A percentile compares a stretch with the other conserved stretches of the same genome.
phyloP scores from a whole-genome alignment of 2,888 invertebrate genomes.

The Brachycybe producta region DNA sequence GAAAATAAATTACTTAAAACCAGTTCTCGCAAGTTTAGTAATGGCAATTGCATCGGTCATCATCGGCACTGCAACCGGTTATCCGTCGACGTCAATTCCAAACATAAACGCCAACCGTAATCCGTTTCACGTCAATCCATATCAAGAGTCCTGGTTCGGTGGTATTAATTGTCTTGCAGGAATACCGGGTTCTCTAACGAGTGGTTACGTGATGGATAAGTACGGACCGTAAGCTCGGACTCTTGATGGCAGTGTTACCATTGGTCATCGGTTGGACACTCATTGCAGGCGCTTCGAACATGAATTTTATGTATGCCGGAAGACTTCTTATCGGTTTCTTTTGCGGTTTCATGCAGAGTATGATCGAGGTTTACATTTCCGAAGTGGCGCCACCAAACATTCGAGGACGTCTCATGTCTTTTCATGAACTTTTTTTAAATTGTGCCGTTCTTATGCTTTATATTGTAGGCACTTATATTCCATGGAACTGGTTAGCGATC shows the following conservation, averaged over 20 bases:
- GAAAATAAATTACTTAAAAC: too few relatives aligned
- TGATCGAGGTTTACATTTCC: constrained; percentile 81
- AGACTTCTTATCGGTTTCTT: too few relatives aligned
- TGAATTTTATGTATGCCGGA: too few relatives aligned
- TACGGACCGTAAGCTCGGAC: neutral
- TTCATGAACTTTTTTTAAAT: constrained; percentile 74
- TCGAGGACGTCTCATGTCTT: constrained; percentile 75
- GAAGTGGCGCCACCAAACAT: constrained; percentile 86
- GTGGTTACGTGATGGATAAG: neutral
- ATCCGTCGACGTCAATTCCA: neutral
- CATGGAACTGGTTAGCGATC: constrained; percentile 69
- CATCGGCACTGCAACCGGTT: neutral
- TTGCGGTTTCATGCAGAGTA: constrained; percentile 67
- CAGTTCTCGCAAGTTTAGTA: neutral
- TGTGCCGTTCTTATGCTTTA: constrained; percentile 67
- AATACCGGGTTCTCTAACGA: neutral
- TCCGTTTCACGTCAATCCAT: neutral
- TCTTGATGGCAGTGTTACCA: neutral
- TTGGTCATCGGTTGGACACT: too few relatives aligned
- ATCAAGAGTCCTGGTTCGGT: neutral
- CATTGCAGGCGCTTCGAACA: too few relatives aligned
- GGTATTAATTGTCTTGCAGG: neutral
- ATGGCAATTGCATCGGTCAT: neutral
- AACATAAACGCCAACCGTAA: neutral
- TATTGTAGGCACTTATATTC: constrained; percentile 57